Evolutionary conservation across 2,888 invertebrate genomes (phyloP).

Genomic region (Adelognathus sp.): DNA sequence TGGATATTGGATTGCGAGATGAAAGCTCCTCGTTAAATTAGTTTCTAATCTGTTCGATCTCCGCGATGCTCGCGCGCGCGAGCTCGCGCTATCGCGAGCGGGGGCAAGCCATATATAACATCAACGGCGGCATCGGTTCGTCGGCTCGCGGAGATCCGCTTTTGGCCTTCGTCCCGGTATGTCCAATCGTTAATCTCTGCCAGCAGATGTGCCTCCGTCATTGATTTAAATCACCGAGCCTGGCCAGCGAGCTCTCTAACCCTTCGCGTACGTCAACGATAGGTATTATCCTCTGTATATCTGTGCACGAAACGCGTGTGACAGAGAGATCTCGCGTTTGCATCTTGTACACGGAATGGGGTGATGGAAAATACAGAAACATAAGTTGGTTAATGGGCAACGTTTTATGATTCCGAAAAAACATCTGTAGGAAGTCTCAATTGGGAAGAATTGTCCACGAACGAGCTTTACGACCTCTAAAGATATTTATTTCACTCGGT

Average conservation of each 20-base stretch:
- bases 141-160: slow-evolving; percentile 62
- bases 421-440: neutral
- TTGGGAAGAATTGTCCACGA: too few species aligned
- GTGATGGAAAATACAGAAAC: neutral
- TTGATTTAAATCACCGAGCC: slow-evolving; percentile 76
- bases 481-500: too few species aligned
- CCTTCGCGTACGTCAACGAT: slow-evolving; percentile 62
- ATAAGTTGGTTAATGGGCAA: neutral
- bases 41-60: slow-evolving; percentile 75
- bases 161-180: slow-evolving; percentile 63
- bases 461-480: too few species aligned
- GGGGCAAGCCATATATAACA: slow-evolving; percentile 31
- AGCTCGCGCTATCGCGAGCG: slow-evolving; percentile 5
- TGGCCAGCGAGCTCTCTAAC: slow-evolving; percentile 67
- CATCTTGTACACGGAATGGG: neutral
- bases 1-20: slow-evolving; percentile 74
- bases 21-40: slow-evolving; percentile 77
- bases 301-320: neutral
- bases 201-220: slow-evolving; percentile 76
- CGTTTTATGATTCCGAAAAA: neutral
- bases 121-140: slow-evolving; percentile 59
- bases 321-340: neutral
- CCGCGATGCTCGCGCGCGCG: slow-evolving; percentile 63
- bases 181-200: slow-evolving; percentile 76
- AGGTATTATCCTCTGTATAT: slow-evolving; percentile 16